A percentile compares a stretch with the other conserved stretches of the same genome.
Evolutionary conservation across 2,888 invertebrate species (phyloP).

Genomic region (Ochlodes sylvanus): DNA sequence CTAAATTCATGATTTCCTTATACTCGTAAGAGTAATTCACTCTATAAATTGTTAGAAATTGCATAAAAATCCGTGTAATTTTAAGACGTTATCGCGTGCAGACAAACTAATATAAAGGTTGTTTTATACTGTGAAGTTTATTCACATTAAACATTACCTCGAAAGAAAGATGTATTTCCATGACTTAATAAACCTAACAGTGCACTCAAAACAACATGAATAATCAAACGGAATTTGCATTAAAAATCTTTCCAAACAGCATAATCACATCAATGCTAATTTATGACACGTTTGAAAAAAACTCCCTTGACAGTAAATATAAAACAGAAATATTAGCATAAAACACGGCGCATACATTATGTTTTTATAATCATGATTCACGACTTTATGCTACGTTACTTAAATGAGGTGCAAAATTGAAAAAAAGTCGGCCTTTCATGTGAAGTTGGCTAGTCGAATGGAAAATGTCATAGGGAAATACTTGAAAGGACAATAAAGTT

Average conservation of each 20-base stretch:
- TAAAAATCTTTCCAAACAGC: slow-evolving; percentile 28
- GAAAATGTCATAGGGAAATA: slow-evolving; percentile 35
- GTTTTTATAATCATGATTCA: slow-evolving; percentile 47
- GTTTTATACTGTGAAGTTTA: not conserved
- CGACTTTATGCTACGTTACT: slow-evolving; percentile 43
- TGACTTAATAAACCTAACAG: slow-evolving; percentile 19
- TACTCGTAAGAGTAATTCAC: too few relatives aligned
- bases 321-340: slow-evolving; percentile 45
- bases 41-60: too few relatives aligned
- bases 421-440: slow-evolving; percentile 32
- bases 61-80: too few relatives aligned
- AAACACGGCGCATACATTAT: slow-evolving; percentile 47
- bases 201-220: slow-evolving; percentile 35
- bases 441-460: slow-evolving; percentile 28
- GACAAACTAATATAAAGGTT: too few relatives aligned
- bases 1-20: too few relatives aligned
- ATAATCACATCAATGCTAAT: slow-evolving; percentile 37
- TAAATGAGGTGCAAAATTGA: slow-evolving; percentile 39
- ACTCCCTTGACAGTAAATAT: slow-evolving; percentile 37
- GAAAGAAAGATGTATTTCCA: not conserved
- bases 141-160: not conserved
- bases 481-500: slow-evolving; percentile 7
- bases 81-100: too few relatives aligned
- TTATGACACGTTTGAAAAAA: slow-evolving; percentile 32
- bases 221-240: slow-evolving; percentile 33